Percentiles rank a stretch among this genome's conserved stretches.
These are phyloP conservation scores for Varanus komodoensis DNA, from an alignment of 2,113 vertebrate genomes.

Conservation along the genomic window DNA sequence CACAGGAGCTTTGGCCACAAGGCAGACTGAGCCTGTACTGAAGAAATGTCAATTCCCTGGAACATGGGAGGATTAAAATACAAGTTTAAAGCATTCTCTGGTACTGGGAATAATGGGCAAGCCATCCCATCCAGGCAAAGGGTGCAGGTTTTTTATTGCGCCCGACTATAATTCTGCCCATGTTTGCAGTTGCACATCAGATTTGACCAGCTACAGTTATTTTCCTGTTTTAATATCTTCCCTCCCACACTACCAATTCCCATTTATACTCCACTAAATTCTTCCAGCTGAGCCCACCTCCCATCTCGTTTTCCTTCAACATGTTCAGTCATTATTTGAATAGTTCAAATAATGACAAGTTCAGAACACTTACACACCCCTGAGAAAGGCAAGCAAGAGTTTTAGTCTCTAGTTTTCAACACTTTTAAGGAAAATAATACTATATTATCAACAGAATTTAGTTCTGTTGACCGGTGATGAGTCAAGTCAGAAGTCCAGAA, in stretches of 20 bases:
- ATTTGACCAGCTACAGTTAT: not conserved
- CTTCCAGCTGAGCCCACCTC: not conserved
- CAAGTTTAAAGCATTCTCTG: too few relatives aligned
- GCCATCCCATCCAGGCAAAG: too few relatives aligned
- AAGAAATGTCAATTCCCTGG: too few relatives aligned
- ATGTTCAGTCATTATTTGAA: too few relatives aligned
- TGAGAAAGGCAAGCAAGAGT: not conserved
- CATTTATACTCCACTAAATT: not conserved
- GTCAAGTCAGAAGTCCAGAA: too few relatives aligned
- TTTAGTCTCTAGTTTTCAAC: not conserved
- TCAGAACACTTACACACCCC: not conserved
- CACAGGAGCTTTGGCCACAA: not conserved
- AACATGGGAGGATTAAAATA: too few relatives aligned
- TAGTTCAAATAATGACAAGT: not conserved
- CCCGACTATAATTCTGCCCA: too few relatives aligned
- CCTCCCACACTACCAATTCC: not conserved
- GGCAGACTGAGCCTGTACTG: not conserved
- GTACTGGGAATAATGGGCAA: too few relatives aligned
- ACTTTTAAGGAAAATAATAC: not conserved
- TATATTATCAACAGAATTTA: not conserved
- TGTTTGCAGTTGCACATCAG: not conserved
- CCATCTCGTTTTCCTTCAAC: not conserved
- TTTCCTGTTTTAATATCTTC: not conserved
- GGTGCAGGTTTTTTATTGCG: too few relatives aligned
- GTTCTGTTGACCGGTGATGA: too few relatives aligned